A percentile compares a stretch with the other conserved stretches of the same genome.
These are phyloP conservation scores for Psammodynastes pulverulentus DNA, from an alignment of 2,113 vertebrate genomes.

Conservation along the genomic window DNA sequence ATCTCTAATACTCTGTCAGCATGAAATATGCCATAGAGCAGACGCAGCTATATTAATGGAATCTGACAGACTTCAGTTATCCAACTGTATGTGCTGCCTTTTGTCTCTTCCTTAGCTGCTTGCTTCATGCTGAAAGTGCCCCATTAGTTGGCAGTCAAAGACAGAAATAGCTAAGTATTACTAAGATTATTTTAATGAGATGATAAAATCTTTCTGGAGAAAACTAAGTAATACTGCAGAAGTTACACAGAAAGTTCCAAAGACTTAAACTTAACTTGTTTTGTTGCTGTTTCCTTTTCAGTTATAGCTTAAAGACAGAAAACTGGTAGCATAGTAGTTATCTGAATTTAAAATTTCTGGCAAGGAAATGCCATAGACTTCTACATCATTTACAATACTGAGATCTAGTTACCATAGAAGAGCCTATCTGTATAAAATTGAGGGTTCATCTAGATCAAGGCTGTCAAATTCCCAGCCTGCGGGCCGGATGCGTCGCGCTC, in stretches of 20 bases:
- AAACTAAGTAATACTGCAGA: neutral
- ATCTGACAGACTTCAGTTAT: conserved; percentile 15
- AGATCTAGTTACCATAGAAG: neutral
- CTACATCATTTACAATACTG: neutral
- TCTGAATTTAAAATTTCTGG: neutral
- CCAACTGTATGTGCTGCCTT: neutral
- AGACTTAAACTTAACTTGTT: neutral
- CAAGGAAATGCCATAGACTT: neutral
- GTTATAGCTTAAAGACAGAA: neutral
- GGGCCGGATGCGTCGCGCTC: no score
- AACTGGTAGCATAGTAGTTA: neutral
- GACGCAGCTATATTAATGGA: conserved; percentile 11
- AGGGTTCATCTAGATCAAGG: neutral
- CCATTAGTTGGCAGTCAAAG: no score
- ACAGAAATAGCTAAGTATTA: no score
- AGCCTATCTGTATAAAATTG: neutral
- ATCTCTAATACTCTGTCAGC: neutral
- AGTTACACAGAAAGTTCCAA: neutral
- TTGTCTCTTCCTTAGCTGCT: neutral
- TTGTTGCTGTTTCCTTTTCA: neutral
- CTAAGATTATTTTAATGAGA: no score
- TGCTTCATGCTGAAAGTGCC: neutral
- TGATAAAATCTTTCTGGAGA: neutral
- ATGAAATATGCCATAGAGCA: neutral
- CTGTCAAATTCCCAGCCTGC: no score